Base-by-base conservation (phyloP, 2,797 vertebrate genomes). In the Manis crassicaudata region DNA sequence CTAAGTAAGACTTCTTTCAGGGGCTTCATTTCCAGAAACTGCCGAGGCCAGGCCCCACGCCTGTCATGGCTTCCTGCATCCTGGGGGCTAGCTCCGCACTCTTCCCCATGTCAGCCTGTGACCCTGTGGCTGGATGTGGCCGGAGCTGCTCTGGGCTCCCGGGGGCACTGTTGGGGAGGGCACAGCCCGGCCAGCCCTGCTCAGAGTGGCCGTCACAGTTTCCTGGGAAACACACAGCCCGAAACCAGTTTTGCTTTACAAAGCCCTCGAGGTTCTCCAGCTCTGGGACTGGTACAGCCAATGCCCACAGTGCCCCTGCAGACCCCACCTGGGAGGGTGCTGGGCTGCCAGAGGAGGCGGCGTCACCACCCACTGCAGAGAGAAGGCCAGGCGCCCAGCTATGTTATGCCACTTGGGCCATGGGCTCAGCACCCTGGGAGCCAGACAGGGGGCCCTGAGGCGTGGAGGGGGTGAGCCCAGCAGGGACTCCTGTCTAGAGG, bases 251-350 rank as follows among this genome's bases (percentile, higher is more conserved):
- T 46, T 50, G 63, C 50, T 37, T 46, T 23, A 54, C 21, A 13
- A 67, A 65, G 80, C 52, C 16, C 58, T 2, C 0, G 0, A 16
- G 40, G 46, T 18, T 70, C 8, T 6, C 21, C 25, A 3, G 20
- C 20, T 29, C 21, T 37, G 18, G 12, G n/a, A 3, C 14, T 3
- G 56, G 20, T 9, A 1, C 13, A 20, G 20, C 40, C 5, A 1
- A 23, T 0, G 4, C 7, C 23, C 17, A 5, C 0, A 4, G 72
- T 7, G 20, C 18, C 63, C 11, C 43, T 3, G 0, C 4, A 32
- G 37, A 5, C 9, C 40, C 72, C 0, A 4, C 0, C 0, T 10
- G 32, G 50, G 65, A 88, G 83, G 83, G 25, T 14, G 3, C 54
- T 5, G 40, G 52, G 23, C 32, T 6, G 0, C 81, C 54, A 25